Percentiles rank a stretch among this genome's conserved stretches.
Evolutionary conservation across 2,888 invertebrate genomes (phyloP).

Genomic region (Ferrisia virgata): DNA sequence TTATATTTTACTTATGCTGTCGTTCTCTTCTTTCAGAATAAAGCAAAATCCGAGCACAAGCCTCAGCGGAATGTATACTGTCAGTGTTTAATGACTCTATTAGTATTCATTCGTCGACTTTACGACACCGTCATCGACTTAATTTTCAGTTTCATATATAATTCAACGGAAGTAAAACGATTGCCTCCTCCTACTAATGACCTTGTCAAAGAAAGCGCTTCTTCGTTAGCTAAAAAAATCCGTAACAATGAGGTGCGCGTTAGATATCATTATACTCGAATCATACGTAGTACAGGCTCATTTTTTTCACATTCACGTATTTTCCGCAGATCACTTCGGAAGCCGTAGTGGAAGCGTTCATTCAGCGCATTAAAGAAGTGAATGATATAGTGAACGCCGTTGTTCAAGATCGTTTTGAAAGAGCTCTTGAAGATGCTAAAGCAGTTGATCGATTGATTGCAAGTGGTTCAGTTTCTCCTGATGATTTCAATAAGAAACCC

Average conservation of each 20-base stretch:
- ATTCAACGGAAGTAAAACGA: constrained; percentile 50
- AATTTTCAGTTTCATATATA: constrained; percentile 49
- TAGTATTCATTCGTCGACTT: constrained; percentile 46
- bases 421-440: constrained; percentile 74
- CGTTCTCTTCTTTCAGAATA: not conserved
- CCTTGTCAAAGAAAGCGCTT: constrained; percentile 63
- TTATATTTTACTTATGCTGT: not conserved
- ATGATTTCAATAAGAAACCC: constrained; percentile 66
- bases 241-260: constrained; percentile 54
- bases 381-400: constrained; percentile 78
- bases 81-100: constrained; percentile 39
- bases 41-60: not conserved
- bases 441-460: constrained; percentile 68
- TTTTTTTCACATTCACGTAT: no score
- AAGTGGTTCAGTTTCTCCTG: constrained; percentile 59
- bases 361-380: constrained; percentile 71
- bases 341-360: constrained; percentile 69
- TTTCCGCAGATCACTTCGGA: constrained; percentile 60
- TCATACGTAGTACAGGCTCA: not conserved
- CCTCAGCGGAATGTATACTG: not conserved
- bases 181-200: constrained; percentile 54
- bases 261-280: not conserved
- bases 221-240: constrained; percentile 66
- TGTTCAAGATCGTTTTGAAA: constrained; percentile 74
- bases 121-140: constrained; percentile 49